These are phyloP conservation scores for Leptogaster cylindrica DNA, from an alignment of 2,888 invertebrate genomes.

Conservation along the genomic window DNA sequence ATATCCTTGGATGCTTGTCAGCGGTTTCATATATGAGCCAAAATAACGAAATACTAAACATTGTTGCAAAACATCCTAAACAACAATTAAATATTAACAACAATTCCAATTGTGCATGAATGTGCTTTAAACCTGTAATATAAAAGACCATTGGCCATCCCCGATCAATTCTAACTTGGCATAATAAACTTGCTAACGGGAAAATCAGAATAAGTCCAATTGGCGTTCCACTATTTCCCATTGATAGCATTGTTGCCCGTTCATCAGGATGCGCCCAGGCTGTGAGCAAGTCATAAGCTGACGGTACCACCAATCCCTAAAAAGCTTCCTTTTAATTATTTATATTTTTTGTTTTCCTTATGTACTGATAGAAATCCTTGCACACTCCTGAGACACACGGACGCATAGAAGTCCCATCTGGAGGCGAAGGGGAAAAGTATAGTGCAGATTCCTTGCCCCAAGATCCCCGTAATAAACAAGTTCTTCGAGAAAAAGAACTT, in stretches of 20 bases:
- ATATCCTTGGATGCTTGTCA: constrained; percentile 65
- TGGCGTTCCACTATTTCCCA: constrained; percentile 62
- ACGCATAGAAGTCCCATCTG: constrained; percentile 55
- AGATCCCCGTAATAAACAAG: constrained; percentile 57
- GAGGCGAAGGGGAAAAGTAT: constrained; percentile 63
- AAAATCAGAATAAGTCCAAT: constrained; percentile 63
- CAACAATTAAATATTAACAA: no score
- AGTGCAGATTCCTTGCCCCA: constrained; percentile 59
- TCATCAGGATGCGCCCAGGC: constrained; percentile 62
- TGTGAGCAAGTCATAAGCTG: constrained; percentile 58
- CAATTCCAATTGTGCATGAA: no score
- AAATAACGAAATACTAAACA: constrained; percentile 52
- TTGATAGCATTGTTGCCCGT: constrained; percentile 59
- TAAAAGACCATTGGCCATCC: constrained; percentile 71
- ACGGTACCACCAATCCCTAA: constrained; percentile 58
- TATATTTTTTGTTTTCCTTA: neutral
- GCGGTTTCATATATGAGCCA: constrained; percentile 64
- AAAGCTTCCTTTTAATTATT: constrained; percentile 14
- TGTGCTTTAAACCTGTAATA: constrained; percentile 61
- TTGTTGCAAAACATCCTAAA: constrained; percentile 53
- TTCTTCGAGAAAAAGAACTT: constrained; percentile 61
- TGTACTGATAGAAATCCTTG: constrained; percentile 64
- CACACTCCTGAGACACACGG: constrained; percentile 59
- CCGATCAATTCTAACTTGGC: constrained; percentile 57
- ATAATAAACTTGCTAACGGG: constrained; percentile 66